Conservation (phyloP, 2,113 vertebrate genomes). For the Nanger granti region DNA sequence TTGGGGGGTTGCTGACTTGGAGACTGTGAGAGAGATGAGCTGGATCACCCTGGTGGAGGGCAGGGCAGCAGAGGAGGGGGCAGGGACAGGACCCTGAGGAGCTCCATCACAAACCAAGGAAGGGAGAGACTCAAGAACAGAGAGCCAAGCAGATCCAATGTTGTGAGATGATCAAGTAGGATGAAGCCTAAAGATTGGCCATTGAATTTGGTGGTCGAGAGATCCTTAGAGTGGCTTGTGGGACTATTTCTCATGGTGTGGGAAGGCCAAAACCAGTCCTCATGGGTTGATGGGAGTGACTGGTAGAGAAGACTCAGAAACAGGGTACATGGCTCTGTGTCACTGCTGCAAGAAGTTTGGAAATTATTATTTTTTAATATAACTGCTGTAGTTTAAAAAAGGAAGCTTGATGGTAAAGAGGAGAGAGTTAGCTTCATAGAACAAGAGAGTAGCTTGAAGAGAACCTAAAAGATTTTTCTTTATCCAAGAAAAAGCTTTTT, state of each 20-base stretch:
- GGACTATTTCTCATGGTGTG: neutral
- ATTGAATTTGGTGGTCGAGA: accelerated
- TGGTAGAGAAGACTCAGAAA: neutral
- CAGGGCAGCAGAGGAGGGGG: neutral
- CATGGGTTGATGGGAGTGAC: neutral
- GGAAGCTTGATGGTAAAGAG: neutral
- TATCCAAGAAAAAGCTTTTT: neutral
- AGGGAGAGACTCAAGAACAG: neutral
- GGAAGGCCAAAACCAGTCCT: neutral
- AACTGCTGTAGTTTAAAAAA: neutral
- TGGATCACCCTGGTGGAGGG: neutral
- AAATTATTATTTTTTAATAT: neutral
- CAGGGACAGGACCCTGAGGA: neutral
- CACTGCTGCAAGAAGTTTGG: neutral
- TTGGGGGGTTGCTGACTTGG: neutral
- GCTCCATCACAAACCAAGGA: neutral
- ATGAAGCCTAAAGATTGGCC: neutral
- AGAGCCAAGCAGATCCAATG: neutral
- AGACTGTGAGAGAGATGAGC: neutral
- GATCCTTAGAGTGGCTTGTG: neutral
- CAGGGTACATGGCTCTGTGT: neutral
- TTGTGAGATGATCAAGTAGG: neutral
- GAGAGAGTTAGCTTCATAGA: neutral
- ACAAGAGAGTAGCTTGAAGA: neutral
- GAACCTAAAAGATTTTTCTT: neutral